Conservation (phyloP, 2,888 invertebrate species). For the Philonicus albiceps region DNA sequence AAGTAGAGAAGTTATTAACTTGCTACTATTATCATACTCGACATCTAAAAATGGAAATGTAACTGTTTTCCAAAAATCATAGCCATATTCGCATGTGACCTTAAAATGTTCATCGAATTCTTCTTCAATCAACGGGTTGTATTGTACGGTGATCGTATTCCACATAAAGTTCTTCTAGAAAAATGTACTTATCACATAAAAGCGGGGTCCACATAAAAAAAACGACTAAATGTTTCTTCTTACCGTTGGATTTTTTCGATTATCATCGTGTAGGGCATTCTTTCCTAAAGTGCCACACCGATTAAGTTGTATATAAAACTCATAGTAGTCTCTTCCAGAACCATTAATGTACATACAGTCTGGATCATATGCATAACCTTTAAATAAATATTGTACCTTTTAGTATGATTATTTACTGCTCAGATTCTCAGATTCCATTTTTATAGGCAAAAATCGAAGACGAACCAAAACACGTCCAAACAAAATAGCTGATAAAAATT, state of each 20-base stretch:
- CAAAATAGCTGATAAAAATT: no score
- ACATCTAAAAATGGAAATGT: slow-evolving; percentile 94
- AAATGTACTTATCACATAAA: slow-evolving; percentile 33
- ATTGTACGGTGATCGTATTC: slow-evolving; percentile 95
- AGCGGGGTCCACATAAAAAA: background rate
- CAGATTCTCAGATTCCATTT: no score
- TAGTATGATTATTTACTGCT: background rate
- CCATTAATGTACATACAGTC: slow-evolving; percentile 96
- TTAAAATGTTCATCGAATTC: slow-evolving; percentile 95
- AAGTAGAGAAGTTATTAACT: background rate
- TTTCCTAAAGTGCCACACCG: slow-evolving; percentile 90
- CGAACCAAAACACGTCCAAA: no score
- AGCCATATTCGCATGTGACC: slow-evolving; percentile 95
- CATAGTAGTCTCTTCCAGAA: slow-evolving; percentile 88
- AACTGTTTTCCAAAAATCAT: slow-evolving; percentile 96
- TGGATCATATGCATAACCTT: slow-evolving; percentile 91
- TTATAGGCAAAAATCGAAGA: no score
- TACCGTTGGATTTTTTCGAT: slow-evolving; percentile 85
- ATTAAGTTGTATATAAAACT: slow-evolving; percentile 92
- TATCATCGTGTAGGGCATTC: slow-evolving; percentile 85
- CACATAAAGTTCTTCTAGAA: slow-evolving; percentile 92
- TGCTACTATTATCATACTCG: slow-evolving; percentile 74
- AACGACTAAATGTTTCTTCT: slow-evolving; percentile 49
- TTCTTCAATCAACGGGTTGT: slow-evolving; percentile 91
- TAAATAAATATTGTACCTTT: background rate